phyloP scores from a whole-genome alignment of 1,140 invertebrate genomes.

The Saccostrea echinata region DNA sequence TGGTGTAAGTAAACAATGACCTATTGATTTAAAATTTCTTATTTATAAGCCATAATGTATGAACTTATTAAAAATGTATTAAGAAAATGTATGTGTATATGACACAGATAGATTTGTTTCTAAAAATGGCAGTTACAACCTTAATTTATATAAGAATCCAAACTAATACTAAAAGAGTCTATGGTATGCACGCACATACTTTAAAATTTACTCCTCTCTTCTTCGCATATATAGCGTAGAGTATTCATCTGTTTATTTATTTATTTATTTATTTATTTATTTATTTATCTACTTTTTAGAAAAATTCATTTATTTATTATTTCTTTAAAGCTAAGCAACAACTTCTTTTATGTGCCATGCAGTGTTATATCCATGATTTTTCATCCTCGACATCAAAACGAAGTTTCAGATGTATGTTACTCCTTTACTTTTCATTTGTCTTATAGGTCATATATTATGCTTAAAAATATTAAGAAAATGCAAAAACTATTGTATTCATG shows the following conservation, averaged over 20 bases:
- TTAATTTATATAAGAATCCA: background rate
- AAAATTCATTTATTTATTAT: background rate
- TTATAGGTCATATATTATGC: background rate
- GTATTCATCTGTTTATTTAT: background rate
- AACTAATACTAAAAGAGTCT: background rate
- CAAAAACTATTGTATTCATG: background rate
- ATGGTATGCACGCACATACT: too few relatives aligned
- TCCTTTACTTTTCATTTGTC: background rate
- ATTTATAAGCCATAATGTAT: too few relatives aligned
- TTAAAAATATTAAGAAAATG: background rate
- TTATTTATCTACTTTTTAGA: background rate
- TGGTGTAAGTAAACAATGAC: background rate
- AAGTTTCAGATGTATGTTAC: conserved; percentile 8
- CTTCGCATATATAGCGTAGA: background rate
- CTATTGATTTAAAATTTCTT: background rate
- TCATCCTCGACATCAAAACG: background rate
- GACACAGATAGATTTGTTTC: background rate
- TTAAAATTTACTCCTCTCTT: too few relatives aligned
- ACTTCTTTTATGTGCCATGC: background rate
- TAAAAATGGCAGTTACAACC: background rate
- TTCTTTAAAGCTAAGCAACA: conserved; percentile 8
- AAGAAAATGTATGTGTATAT: background rate
- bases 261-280: background rate
- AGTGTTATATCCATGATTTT: background rate
- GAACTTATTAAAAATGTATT: too few relatives aligned